Percentiles rank a stretch among this genome's conserved stretches.
Conservation (phyloP, 2,797 vertebrate species). For the Pangasius sanitwongsei region DNA sequence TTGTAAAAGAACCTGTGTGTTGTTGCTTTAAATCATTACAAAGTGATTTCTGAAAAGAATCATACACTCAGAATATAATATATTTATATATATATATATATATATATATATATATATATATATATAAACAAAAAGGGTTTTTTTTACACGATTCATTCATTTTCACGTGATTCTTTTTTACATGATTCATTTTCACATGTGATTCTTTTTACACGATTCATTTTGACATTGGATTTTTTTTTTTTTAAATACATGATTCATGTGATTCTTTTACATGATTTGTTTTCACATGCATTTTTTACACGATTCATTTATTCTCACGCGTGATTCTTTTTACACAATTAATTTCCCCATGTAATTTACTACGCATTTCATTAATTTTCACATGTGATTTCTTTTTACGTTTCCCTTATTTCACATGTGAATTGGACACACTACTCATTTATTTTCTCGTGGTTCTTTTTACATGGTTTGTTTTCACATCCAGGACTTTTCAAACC, state of each 20-base stretch:
- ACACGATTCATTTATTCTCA: neutral
- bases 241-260: neutral
- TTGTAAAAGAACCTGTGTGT: neutral
- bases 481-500: too few relatives aligned
- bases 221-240: neutral
- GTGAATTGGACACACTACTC: neutral
- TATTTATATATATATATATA: too few relatives aligned
- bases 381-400: neutral
- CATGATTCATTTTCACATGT: neutral
- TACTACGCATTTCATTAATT: neutral
- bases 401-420: neutral
- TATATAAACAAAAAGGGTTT: too few relatives aligned
- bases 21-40: neutral
- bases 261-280: neutral
- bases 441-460: neutral
- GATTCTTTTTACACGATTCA: neutral
- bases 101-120: too few relatives aligned
- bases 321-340: too few relatives aligned
- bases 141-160: neutral
- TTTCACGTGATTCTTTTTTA: too few relatives aligned
- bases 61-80: neutral
- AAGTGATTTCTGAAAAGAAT: neutral
- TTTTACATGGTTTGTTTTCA: neutral
- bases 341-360: too few relatives aligned
- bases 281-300: neutral